Evolutionary conservation across 2,113 vertebrate genomes (phyloP).

Genomic region (Nibea coibor): DNA sequence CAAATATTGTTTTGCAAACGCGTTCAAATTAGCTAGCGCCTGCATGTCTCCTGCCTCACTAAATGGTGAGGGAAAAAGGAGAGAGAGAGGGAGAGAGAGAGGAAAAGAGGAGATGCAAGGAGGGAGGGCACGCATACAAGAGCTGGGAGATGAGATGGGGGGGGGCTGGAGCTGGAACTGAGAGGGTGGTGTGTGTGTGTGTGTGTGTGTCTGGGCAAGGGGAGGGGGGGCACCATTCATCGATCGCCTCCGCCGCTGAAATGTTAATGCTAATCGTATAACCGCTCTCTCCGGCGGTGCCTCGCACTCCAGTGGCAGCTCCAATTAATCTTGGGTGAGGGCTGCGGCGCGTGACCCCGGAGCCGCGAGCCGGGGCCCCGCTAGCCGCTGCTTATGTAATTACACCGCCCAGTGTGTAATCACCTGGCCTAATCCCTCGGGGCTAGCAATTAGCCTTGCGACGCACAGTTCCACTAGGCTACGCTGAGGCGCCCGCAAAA

Average conservation of each 20-base stretch:
- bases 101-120: constrained; percentile 60
- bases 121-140: constrained; percentile 49
- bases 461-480: constrained; percentile 78
- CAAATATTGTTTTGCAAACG: constrained; percentile 80
- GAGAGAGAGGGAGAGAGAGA: constrained; percentile 62
- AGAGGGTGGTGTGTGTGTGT: constrained; percentile 11
- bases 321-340: constrained; percentile 98
- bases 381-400: constrained; percentile 97
- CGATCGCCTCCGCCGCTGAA: constrained; percentile 90
- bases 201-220: no score
- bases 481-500: constrained; percentile 74
- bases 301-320: constrained; percentile 92
- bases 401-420: constrained; percentile 96
- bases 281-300: constrained; percentile 87
- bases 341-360: constrained; percentile 91
- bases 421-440: constrained; percentile 93
- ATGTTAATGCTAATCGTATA: constrained; percentile 97
- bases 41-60: constrained; percentile 78
- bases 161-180: constrained; percentile 31
- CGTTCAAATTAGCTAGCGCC: constrained; percentile 88
- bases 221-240: constrained; percentile 76
- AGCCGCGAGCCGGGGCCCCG: constrained; percentile 88
- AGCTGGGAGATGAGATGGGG: constrained; percentile 52
- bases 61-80: constrained; percentile 59
- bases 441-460: constrained; percentile 93